Conservation (phyloP, 2,888 invertebrate species). For the Plagodis dolabraria region DNA sequence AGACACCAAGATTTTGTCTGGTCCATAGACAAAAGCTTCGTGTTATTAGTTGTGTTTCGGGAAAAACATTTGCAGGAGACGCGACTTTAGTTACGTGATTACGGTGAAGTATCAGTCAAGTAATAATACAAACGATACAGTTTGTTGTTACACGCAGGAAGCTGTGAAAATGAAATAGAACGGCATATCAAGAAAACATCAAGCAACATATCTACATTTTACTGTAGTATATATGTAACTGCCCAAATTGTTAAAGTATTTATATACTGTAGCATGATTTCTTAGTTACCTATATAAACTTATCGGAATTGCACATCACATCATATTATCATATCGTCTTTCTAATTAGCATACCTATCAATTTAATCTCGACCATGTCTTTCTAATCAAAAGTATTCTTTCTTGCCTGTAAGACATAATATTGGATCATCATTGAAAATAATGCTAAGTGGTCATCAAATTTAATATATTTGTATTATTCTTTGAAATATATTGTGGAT, state of each 20-base stretch:
- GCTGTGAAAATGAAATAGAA: neutral
- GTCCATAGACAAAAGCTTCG: too few species aligned
- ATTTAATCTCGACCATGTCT: slow-evolving; percentile 21
- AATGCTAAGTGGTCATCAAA: slow-evolving; percentile 72
- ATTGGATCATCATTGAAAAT: slow-evolving; percentile 62
- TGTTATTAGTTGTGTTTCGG: too few species aligned
- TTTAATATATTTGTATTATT: slow-evolving; percentile 83
- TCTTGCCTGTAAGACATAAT: slow-evolving; percentile 59
- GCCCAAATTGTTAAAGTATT: neutral
- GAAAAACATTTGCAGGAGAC: too few species aligned
- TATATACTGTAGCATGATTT: slow-evolving; percentile 2
- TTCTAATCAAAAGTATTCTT: slow-evolving; percentile 50
- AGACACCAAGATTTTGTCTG: too few species aligned
- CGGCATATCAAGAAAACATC: slow-evolving; percentile 30
- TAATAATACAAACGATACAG: too few species aligned
- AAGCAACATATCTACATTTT: slow-evolving; percentile 30
- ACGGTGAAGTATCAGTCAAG: too few species aligned
- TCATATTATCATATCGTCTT: slow-evolving; percentile 13
- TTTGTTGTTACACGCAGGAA: too few species aligned
- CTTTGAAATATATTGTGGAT: slow-evolving; percentile 83
- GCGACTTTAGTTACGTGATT: too few species aligned
- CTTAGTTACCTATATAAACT: neutral
- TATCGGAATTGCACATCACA: slow-evolving; percentile 36
- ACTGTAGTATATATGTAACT: neutral
- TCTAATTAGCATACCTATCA: slow-evolving; percentile 18